Conservation (phyloP, 2,888 invertebrate genomes). For the Vanessa cardui region DNA sequence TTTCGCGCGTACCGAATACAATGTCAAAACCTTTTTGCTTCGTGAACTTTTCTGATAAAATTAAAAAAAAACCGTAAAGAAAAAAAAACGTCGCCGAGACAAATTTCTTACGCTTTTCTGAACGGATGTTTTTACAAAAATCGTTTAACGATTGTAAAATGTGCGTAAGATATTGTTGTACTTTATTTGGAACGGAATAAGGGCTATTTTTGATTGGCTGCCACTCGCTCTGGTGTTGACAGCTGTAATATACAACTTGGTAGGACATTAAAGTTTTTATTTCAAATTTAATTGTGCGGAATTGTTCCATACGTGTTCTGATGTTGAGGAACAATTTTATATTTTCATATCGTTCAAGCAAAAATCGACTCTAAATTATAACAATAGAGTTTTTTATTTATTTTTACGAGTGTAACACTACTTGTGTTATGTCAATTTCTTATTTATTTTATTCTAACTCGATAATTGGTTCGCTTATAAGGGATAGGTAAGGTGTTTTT, state of each 20-base stretch:
- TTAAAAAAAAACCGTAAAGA: conserved; percentile 39
- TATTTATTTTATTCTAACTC: conserved; percentile 49
- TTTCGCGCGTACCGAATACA: conserved; percentile 66
- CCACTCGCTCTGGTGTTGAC: conserved; percentile 12
- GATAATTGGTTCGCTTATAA: conserved; percentile 47
- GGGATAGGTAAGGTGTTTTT: conserved; percentile 17
- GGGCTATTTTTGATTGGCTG: conserved; percentile 24
- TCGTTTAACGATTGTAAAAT: conserved; percentile 34
- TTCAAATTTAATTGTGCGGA: conserved; percentile 73
- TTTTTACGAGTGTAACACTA: not conserved
- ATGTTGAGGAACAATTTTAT: conserved; percentile 49
- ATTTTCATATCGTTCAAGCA: conserved; percentile 18
- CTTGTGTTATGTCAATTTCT: conserved; percentile 41
- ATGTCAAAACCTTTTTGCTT: conserved; percentile 76
- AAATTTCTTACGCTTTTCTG: conserved; percentile 78
- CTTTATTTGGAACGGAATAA: conserved; percentile 28
- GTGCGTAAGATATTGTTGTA: not conserved
- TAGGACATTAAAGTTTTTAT: conserved; percentile 59
- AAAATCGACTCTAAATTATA: conserved; percentile 16
- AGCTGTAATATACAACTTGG: conserved; percentile 35
- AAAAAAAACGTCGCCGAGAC: conserved; percentile 60
- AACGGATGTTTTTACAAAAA: conserved; percentile 47
- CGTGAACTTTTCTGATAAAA: conserved; percentile 61
- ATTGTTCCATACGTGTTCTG: conserved; percentile 73
- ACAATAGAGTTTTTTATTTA: conserved; percentile 17